Percentiles rank a stretch among this genome's conserved stretches.
Conservation (phyloP, 1,140 invertebrate species). For the Lasioglossum baleicum region DNA sequence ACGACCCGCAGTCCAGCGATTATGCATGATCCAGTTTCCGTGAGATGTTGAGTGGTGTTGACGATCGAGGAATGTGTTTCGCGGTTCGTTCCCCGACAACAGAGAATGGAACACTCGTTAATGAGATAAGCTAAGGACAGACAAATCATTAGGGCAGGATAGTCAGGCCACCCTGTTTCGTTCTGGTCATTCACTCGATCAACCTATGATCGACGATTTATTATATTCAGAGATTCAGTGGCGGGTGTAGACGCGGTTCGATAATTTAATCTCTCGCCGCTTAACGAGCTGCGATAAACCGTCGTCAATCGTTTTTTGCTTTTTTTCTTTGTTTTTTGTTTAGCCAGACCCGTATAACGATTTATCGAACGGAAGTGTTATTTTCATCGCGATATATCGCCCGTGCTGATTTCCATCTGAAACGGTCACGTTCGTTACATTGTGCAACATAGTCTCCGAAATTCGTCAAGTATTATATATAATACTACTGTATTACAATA, state of each 20-base stretch:
- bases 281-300: slow-evolving; percentile 57
- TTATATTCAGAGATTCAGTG: slow-evolving; percentile 54
- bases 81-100: slow-evolving; percentile 6
- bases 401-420: slow-evolving; percentile 20
- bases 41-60: neutral
- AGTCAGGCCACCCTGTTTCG: slow-evolving; percentile 56
- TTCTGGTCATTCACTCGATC: slow-evolving; percentile 59
- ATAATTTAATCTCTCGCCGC: slow-evolving; percentile 61
- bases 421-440: neutral
- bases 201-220: slow-evolving; percentile 62
- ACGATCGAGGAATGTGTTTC: slow-evolving; percentile 12
- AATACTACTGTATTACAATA: too few relatives aligned
- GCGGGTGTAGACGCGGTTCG: slow-evolving; percentile 26
- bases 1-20: too few relatives aligned
- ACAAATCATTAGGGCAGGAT: slow-evolving; percentile 55
- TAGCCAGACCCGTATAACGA: neutral
- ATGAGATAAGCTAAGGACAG: slow-evolving; percentile 58
- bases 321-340: slow-evolving; percentile 13
- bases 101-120: slow-evolving; percentile 47
- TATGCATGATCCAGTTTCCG: too few relatives aligned
- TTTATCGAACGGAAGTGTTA: slow-evolving; percentile 54
- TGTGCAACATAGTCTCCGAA: neutral
- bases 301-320: slow-evolving; percentile 35
- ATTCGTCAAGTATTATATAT: too few relatives aligned
- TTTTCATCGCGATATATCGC: slow-evolving; percentile 2